These are phyloP conservation scores for Notoglanidium macrostoma DNA, from an alignment of 2,797 vertebrate genomes.

Conservation along the genomic window DNA sequence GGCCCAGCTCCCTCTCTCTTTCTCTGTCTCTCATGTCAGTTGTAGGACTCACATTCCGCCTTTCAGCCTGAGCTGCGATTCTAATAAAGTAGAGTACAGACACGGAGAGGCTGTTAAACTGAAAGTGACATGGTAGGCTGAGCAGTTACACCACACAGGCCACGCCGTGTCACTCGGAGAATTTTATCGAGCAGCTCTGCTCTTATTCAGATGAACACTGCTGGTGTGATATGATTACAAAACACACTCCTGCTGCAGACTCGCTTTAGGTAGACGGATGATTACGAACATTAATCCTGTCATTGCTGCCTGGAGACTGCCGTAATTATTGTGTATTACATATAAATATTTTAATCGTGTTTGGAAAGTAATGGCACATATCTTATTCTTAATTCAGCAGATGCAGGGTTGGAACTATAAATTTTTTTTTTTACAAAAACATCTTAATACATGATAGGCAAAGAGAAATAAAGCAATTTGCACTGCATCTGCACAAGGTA, in stretches of 20 bases:
- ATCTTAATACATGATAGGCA: not conserved
- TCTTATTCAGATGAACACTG: constrained; percentile 45
- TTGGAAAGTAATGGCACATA: not conserved
- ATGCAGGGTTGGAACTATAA: not conserved
- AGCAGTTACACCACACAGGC: constrained; percentile 65
- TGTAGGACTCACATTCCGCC: constrained; percentile 58
- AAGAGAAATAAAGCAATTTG: not conserved
- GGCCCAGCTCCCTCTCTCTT: constrained; percentile 50
- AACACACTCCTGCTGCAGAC: not conserved
- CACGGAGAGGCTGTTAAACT: constrained; percentile 74
- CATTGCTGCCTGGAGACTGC: not conserved
- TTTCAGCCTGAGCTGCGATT: constrained; percentile 69
- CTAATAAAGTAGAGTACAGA: constrained; percentile 53
- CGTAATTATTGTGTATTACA: not conserved
- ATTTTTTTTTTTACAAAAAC: not conserved
- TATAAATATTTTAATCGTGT: constrained; percentile 22
- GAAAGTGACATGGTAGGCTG: constrained; percentile 75
- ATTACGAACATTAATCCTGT: constrained; percentile 9
- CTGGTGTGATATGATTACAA: constrained; percentile 39
- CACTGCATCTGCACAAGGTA: not conserved
- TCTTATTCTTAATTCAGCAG: not conserved
- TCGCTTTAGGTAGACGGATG: not conserved
- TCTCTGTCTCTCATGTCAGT: constrained; percentile 23
- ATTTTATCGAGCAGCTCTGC: constrained; percentile 70
- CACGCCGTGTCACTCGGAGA: constrained; percentile 70